Conservation (phyloP, 1,140 invertebrate species). For the Trichomalopsis sarcophagae region DNA sequence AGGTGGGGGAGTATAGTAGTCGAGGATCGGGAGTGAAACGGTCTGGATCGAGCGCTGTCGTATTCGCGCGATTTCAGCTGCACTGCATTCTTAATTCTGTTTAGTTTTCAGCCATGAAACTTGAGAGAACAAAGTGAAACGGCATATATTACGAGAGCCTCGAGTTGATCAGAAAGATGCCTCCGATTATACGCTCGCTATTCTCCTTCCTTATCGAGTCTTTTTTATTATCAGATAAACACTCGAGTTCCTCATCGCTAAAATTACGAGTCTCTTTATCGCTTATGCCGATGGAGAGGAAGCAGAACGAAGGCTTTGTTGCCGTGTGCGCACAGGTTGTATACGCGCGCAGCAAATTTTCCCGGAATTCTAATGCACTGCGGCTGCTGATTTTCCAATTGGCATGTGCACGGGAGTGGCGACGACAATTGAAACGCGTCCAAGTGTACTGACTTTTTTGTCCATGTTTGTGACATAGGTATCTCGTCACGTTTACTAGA, state of each 20-base stretch:
- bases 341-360: neutral
- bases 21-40: neutral
- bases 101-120: too few species aligned
- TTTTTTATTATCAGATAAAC: constrained; percentile 36
- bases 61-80: too few species aligned
- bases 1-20: neutral
- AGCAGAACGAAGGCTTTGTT: constrained; percentile 20
- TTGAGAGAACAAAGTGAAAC: too few species aligned
- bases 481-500: too few species aligned
- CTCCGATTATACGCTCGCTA: neutral
- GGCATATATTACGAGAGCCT: too few species aligned
- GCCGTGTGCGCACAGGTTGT: neutral
- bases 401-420: neutral
- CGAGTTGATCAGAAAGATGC: too few species aligned
- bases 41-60: too few species aligned
- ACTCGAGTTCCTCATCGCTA: constrained; percentile 22
- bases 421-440: neutral
- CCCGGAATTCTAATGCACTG: neutral
- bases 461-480: too few species aligned
- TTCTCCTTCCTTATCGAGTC: constrained; percentile 24
- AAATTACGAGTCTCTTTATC: constrained; percentile 43
- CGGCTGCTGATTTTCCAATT: neutral
- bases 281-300: neutral
- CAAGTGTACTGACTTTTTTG: too few species aligned
- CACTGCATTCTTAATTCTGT: too few species aligned